Conservation (phyloP, 2,888 invertebrate species). For the Pyrrhia umbra region DNA sequence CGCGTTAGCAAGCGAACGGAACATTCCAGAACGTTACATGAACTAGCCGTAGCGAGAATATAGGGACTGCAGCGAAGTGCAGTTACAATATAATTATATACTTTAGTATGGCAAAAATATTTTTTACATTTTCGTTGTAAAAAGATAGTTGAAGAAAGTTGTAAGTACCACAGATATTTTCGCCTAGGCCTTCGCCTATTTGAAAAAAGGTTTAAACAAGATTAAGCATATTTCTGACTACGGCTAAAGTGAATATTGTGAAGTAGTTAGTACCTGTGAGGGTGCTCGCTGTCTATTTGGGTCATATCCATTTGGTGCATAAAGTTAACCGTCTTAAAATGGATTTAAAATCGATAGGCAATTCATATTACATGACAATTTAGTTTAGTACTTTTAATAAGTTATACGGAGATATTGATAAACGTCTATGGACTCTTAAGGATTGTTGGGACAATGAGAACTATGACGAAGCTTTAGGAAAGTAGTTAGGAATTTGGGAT, state of each 20-base stretch:
- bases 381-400: background rate
- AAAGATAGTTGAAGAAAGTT: background rate
- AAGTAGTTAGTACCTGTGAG: conserved; percentile 34
- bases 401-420: too few species aligned
- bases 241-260: conserved; percentile 28
- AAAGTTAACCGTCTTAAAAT: conserved; percentile 3
- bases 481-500: background rate
- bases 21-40: conserved; percentile 20
- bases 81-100: too few species aligned
- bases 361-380: background rate
- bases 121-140: too few species aligned
- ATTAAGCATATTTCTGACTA: conserved; percentile 19
- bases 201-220: too few species aligned
- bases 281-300: conserved; percentile 10
- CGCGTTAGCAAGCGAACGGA: conserved; percentile 63
- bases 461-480: too few species aligned
- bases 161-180: background rate
- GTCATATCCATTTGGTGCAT: conserved; percentile 8
- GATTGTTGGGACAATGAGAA: too few species aligned
- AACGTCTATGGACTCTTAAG: too few species aligned
- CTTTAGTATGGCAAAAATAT: too few species aligned
- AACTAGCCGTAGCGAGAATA: conserved; percentile 32
- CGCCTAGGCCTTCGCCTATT: background rate
- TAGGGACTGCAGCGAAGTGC: fast-evolving
- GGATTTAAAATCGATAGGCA: background rate